Evolutionary conservation across 2,888 invertebrate genomes (phyloP).

Genomic region (Oscheius sp.): DNA sequence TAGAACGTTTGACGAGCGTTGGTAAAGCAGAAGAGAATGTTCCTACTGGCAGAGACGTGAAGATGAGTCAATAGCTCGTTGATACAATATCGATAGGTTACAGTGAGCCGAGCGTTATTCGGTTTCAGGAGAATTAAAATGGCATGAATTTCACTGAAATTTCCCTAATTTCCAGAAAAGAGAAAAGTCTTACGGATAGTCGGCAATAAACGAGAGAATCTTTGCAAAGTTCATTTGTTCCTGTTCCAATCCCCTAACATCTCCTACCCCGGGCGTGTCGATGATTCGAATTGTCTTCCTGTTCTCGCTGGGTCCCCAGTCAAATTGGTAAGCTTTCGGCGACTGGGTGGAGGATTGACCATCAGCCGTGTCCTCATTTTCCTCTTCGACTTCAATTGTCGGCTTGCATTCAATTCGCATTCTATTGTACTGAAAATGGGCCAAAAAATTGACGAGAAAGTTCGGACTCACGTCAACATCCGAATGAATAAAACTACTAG

Average conservation of each 20-base stretch:
- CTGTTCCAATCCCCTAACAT: constrained; percentile 15
- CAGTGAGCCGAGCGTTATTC: constrained; percentile 44
- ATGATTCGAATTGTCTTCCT: constrained; percentile 24
- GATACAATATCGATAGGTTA: constrained; percentile 58
- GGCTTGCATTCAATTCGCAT: constrained; percentile 22
- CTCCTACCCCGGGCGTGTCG: constrained; percentile 34
- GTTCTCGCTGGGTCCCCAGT: not conserved
- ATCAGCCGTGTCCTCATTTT: constrained; percentile 8
- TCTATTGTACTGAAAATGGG: constrained; percentile 9
- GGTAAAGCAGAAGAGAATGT: constrained; percentile 65
- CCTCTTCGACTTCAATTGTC: constrained; percentile 16
- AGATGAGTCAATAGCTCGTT: constrained; percentile 57
- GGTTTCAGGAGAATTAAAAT: constrained; percentile 56
- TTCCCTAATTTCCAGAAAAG: too few species aligned
- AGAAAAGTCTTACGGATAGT: constrained; percentile 9
- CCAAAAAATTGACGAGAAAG: not conserved
- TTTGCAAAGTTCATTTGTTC: constrained; percentile 27
- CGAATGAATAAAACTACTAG: not conserved
- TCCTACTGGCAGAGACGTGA: constrained; percentile 52
- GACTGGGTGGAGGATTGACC: constrained; percentile 22
- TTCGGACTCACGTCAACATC: constrained; percentile 1
- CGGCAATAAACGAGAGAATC: constrained; percentile 21
- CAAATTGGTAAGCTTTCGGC: constrained; percentile 20
- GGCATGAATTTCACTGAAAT: constrained; percentile 43
- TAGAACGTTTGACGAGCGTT: constrained; percentile 43